Base-by-base conservation (phyloP, 2,888 invertebrate species). In the Asteroscopus sphinx region DNA sequence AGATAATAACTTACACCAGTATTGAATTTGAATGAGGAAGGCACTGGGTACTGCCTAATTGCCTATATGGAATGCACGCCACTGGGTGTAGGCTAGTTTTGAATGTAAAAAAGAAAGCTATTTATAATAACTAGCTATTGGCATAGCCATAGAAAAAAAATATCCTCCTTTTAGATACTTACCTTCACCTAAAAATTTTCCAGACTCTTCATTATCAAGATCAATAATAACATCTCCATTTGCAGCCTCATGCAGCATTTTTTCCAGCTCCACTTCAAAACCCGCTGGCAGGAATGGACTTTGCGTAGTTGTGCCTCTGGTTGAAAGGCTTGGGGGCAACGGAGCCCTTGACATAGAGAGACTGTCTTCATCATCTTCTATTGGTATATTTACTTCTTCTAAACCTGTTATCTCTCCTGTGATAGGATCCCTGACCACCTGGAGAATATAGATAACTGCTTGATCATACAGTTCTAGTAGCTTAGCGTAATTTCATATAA, bases 251-350 rank as follows among this genome's bases (percentile, higher is more conserved):
- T 90, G 83, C 12, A 93, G 81, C 58, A 95, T 88, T 69, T 94
- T 93, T 13, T 91, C 89, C 0, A 93, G 71, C 53, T 95, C 94
- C 42, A 95, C 92, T 64, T 96, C 95, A 84, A 98, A 97, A 1
- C 98, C 97, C 41, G 97, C 98, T 0, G 98, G 98, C 95, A 97
- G 96, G 85, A 99, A 99, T 0, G 98, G 98, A 81, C 96, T 96
- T 84, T 97, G 98, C 58, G 96, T 96, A 0, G 96, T 95, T 47
- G 96, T 96, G 12, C 98, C 98, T 75, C 96, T 94, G 0, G 97
- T 95, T 42, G 96, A 95, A 79, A 97, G 95, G 36, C 94, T 93
- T 2, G 96, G 95, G 7, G 97, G 96, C 35, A 96, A 95, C 0
- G 98, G 98, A 16, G 97, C 96, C 73, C 98, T 94, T 32, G 95